Conservation (phyloP, 2,797 vertebrate species). For the Phrynocephalus guinanensis region DNA sequence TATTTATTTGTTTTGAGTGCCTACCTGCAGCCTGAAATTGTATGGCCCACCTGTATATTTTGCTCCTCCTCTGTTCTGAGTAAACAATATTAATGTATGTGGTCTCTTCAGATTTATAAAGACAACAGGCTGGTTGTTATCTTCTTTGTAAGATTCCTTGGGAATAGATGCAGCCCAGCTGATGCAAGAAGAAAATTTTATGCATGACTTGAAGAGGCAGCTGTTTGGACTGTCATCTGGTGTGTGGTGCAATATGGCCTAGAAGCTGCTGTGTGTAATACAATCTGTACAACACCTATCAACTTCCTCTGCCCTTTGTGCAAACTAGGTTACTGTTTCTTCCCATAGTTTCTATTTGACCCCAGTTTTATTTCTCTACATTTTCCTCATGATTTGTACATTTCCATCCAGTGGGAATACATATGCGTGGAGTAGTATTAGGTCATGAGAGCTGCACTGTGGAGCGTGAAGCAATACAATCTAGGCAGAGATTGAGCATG, state of each 20-base stretch:
- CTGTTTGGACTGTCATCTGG: slow-evolving; percentile 20
- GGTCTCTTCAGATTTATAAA: neutral
- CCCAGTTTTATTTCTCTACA: neutral
- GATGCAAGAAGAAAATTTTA: slow-evolving; percentile 1
- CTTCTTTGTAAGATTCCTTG: neutral
- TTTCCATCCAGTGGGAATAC: neutral
- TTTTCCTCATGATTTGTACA: neutral
- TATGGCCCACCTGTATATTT: neutral
- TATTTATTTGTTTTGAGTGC: neutral
- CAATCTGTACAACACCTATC: neutral
- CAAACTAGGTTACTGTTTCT: neutral
- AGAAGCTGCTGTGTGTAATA: neutral
- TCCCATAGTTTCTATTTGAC: neutral
- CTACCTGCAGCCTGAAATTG: neutral
- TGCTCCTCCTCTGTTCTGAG: neutral
- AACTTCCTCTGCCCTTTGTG: neutral
- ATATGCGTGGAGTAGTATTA: neutral
- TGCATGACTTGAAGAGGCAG: slow-evolving; percentile 17
- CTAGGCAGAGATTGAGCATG: neutral
- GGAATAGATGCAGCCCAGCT: neutral
- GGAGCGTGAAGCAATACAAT: neutral
- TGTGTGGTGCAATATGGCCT: neutral
- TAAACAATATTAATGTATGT: neutral
- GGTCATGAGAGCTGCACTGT: neutral
- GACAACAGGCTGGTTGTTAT: neutral